phyloP scores from a whole-genome alignment of 2,113 vertebrate species.

The Xyliphius kryptos region DNA sequence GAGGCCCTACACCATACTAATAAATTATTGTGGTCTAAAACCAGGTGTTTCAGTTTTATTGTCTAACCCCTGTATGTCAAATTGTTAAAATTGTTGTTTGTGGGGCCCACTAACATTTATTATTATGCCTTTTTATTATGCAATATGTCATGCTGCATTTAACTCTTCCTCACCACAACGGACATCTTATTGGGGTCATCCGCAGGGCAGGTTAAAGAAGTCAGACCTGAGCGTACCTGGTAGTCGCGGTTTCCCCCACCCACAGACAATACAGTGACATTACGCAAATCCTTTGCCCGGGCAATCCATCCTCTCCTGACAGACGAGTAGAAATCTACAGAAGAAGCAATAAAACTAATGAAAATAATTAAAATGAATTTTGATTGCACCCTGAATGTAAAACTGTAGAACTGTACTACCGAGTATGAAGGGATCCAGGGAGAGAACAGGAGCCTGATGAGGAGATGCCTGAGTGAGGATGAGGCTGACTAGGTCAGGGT shows the following conservation, averaged over 20 bases:
- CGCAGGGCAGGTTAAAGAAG: conserved; percentile 74
- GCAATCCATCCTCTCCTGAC: conserved; percentile 83
- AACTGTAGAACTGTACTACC: conserved; percentile 53
- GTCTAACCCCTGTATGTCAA: no score
- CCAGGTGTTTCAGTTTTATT: no score
- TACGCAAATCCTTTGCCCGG: conserved; percentile 73
- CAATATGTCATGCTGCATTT: no score
- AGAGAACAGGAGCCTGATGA: conserved; percentile 86
- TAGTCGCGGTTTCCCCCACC: conserved; percentile 95
- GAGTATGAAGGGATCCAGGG: conserved; percentile 79
- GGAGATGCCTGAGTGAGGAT: conserved; percentile 95
- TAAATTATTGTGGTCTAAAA: no score
- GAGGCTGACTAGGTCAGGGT: conserved; percentile 78
- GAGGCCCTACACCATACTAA: no score
- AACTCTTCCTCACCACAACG: conserved; percentile 78
- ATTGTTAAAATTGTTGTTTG: no score
- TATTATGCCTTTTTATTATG: no score
- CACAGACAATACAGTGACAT: conserved; percentile 86
- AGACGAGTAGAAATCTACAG: conserved; percentile 85
- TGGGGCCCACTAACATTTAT: no score
- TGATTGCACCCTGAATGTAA: no score
- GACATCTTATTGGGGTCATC: conserved; percentile 84
- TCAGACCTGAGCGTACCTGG: conserved; percentile 91
- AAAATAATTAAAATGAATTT: not conserved
- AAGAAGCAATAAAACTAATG: not conserved